phyloP scores from a whole-genome alignment of 2,888 invertebrate species.

The Cantharis nigra region DNA sequence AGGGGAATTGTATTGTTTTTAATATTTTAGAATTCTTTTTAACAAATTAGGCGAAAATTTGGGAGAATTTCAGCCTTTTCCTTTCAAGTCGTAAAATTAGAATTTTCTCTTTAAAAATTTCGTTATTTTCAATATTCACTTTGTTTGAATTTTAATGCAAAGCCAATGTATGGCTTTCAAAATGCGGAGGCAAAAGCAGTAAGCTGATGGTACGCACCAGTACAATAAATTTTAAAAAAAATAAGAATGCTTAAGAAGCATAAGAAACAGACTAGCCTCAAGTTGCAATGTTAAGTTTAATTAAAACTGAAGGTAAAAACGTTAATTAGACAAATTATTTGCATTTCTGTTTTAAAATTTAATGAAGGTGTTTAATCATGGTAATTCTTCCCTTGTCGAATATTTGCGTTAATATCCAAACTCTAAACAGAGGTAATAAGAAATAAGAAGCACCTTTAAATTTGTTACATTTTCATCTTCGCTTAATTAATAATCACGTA shows the following conservation, averaged over 20 bases:
- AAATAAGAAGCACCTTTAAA: not conserved
- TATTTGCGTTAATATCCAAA: not conserved
- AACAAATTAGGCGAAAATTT: not conserved
- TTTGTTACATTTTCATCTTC: constrained; percentile 3
- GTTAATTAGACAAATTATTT: not conserved
- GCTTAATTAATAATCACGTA: not conserved
- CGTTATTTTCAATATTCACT: not conserved
- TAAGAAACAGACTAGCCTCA: not conserved
- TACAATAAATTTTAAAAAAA: too few relatives aligned
- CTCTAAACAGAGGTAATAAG: not conserved
- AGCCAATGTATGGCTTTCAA: too few relatives aligned
- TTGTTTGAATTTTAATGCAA: too few relatives aligned
- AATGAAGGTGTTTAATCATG: not conserved
- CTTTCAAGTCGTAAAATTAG: not conserved
- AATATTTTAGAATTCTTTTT: not conserved
- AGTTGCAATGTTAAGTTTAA: not conserved
- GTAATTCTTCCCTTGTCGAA: not conserved
- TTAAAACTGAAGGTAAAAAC: not conserved
- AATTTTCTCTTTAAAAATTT: not conserved
- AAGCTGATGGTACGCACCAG: too few relatives aligned
- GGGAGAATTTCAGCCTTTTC: not conserved
- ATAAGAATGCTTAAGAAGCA: too few relatives aligned
- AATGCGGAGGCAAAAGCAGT: too few relatives aligned
- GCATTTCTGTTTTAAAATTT: not conserved
- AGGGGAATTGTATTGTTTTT: not conserved